Evolutionary conservation across 1,140 invertebrate genomes (phyloP), one percentile per base, ranked within the genome.

Genomic region (Magallana ariakensis): DNA sequence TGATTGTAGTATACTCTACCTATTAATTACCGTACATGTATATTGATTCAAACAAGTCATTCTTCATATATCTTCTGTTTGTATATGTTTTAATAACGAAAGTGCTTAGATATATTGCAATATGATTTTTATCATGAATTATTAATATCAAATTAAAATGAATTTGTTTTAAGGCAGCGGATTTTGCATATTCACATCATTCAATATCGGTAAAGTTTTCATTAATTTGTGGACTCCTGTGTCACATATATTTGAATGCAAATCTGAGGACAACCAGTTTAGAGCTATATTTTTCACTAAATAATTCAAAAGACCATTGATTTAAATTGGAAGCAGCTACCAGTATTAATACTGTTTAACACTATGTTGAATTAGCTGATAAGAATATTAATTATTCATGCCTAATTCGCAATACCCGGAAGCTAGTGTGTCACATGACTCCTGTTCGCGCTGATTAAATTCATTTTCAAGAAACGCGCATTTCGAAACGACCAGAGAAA

Each of bases 221-320:
- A 75, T 75, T 26, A 75, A 7, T 46, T 46, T 46, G 33, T 46
- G 33, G 33, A 46, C 33, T 46, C 33, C 33, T 46, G 33, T 46
- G 5, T 46, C 33, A 2, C 33, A 46, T 46, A 46, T 46, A 46
- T 46, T 75, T 75, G 22, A 22, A 75, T 33, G 66, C 66, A 75
- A 75, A 75, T 75, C 66, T 75, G 22, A 33, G 66, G 66, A 26
- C 66, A 75, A 75, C 22, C 66, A 13, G 66, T 75, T 75, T 75
- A 75, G 66, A 75, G 66, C 66, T 75, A 75, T 75, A 75, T 75
- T 75, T 75, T 75, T 26, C 66, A 26, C 66, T 75, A 13, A 75
- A 75, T 75, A 33, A 75, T 75, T 75, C 66, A 75, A 13, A 1
- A 26, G 66, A 26, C 33, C 66, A 75, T 75, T 75, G 66, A 75